Base-by-base conservation (phyloP, 2,888 invertebrate genomes). In the Empis stercorea region DNA sequence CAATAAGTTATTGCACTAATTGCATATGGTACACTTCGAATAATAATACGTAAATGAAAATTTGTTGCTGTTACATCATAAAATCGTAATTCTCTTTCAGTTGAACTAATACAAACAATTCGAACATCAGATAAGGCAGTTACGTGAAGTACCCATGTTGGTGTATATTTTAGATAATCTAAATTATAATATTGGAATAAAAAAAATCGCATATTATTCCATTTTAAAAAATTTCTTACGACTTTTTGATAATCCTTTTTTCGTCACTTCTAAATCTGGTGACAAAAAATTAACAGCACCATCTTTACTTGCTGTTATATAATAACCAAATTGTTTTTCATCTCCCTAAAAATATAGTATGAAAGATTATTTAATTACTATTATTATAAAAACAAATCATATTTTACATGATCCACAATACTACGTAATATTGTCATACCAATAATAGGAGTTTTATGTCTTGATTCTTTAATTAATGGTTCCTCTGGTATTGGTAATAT, bases 201-300 rank as follows among this genome's bases (percentile, higher is more conserved):
- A 20, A 20, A 4, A 20, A 4, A 20, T 20, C 20, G 5, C 5
- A n/a, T 20, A 20, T 20, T 4, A 20, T 20, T 20, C 5, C 5
- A 20, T 20, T 20, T 20, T 5, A 20, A 20, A 20, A 20, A 4
- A 20, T 20, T 46, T 56, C 75, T 74, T 64, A 76, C 84, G 76
- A 58, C 79, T 80, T 30, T 73, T 73, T 1, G 84, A 82, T 55
- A 70, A 73, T 0, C 77, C 79, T 11, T 75, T 76, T 47, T 81
- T 73, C 54, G 80, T 70, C 44, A 76, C 71, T n/a, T 74, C 73
- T 73, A 86, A 76, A 56, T 82, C 79, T 14, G 81, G 65, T 0
- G 81, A 76, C 87, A 87, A 88, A 66, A 84, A 82, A 62, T 84
- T 83, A 54, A 88, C 74, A 56, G 75, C 71, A 1, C 88, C 88